phyloP scores from a whole-genome alignment of 2,113 vertebrate species.

The Rousettus leschenaultii region DNA sequence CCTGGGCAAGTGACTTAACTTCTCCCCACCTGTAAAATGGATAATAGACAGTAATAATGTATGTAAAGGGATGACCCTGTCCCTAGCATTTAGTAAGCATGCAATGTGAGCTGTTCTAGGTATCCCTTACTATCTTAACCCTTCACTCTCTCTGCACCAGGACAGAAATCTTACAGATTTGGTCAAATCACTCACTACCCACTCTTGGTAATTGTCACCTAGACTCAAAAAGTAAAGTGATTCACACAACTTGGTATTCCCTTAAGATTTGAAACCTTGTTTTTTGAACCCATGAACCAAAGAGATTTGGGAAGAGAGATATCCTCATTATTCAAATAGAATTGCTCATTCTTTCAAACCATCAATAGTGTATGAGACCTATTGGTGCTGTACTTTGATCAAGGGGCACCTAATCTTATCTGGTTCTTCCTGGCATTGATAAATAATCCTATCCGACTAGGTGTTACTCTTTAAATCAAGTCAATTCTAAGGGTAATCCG shows the following conservation, averaged over 20 bases:
- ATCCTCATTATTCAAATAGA: neutral
- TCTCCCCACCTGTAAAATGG: neutral
- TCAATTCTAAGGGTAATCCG: neutral
- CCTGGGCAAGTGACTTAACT: neutral
- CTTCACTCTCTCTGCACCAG: neutral
- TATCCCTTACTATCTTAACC: neutral
- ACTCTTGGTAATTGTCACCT: neutral
- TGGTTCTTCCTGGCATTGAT: neutral
- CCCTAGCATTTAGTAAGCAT: neutral
- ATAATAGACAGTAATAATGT: neutral
- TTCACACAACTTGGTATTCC: neutral
- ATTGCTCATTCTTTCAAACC: neutral
- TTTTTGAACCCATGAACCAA: conserved; percentile 21
- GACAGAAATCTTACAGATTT: neutral
- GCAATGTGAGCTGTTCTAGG: neutral
- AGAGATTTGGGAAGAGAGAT: neutral
- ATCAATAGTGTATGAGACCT: neutral
- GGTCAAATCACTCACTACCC: neutral
- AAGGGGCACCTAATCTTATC: neutral
- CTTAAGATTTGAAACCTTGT: conserved; percentile 14
- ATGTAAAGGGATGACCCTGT: neutral
- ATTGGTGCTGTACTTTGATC: neutral
- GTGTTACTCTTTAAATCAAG: neutral
- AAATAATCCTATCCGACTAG: neutral
- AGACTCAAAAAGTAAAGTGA: conserved; percentile 13